Evolutionary conservation across 37 sponge, comb jelly and placozoan genomes (phyloP), one percentile per base, ranked within the genome.

Genomic region (Ianthella basta): DNA sequence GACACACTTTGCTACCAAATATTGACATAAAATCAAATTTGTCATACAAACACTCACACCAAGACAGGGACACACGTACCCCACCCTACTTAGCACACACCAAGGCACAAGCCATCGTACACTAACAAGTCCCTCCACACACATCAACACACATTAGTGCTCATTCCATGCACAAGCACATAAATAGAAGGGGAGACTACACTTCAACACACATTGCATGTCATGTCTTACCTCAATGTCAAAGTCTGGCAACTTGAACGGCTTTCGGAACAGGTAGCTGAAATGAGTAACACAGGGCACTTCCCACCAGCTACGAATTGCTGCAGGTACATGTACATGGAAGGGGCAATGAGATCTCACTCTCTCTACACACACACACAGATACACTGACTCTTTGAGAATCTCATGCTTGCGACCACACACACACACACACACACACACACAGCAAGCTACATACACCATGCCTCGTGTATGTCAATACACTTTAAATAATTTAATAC

Each of bases 241-340:
- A 82, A 91, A 89, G 0, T 72, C 67, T 6, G 92, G 92, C 36
- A 94, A 80, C 60, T 91, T 91, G 86, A 94, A 89, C 0, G 95
- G 85, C 60, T 89, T 84, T 21, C 65, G 44, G 85, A 94, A 94
- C 54, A 91, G 86, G 55, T 89, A 69, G 68, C 95, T 91, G 83
- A 61, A 94, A 84, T 94, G 95, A 19, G 95, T 82, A 1, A 94
- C 60, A 70, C 95, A 94, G 35, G 95, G 95, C 12, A 94, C 92
- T 50, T 94, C 95, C 95, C 95, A 94, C 95, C 95, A 94, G 78
- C 92, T 88, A 12, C 95, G 87, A 20, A 94, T 91, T 41, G 83
- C 95, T 91, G 80, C 14, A 82, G 40, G 54, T n/a, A n/a, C n/a
- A n/a, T n/a, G n/a, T n/a, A n/a, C n/a, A n/a, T n/a, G n/a, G n/a